These are phyloP conservation scores for Scaptodrosophila latifasciaeformis DNA, from an alignment of 2,888 invertebrate species.

Conservation along the genomic window DNA sequence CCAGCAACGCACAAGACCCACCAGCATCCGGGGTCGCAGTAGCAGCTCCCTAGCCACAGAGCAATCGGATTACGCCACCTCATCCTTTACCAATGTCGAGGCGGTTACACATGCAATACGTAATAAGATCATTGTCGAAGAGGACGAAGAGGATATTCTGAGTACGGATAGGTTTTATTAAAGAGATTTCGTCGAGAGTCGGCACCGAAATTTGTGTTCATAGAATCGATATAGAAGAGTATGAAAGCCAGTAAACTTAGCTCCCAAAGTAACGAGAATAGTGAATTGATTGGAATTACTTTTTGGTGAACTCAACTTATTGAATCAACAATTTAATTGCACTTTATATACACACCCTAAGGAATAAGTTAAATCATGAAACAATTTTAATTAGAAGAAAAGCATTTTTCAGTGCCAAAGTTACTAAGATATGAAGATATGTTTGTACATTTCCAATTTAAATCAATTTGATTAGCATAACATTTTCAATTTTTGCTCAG, in stretches of 20 bases:
- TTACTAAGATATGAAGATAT: constrained; percentile 9
- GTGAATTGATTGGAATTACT: no score
- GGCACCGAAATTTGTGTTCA: constrained; percentile 24
- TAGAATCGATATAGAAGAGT: no score
- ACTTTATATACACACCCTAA: no score
- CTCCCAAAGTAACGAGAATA: no score
- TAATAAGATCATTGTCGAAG: constrained; percentile 69
- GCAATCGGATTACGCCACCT: constrained; percentile 54
- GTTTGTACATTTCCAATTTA: constrained; percentile 6
- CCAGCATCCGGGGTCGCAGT: constrained; percentile 23
- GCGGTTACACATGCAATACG: constrained; percentile 68
- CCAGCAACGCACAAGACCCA: constrained; percentile 11
- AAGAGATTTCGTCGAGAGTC: constrained; percentile 70
- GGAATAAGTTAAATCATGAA: no score
- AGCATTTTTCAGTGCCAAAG: constrained; percentile 48
- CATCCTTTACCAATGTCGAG: constrained; percentile 55
- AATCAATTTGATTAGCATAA: constrained; percentile 8
- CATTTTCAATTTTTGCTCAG: no score
- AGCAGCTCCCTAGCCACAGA: constrained; percentile 32
- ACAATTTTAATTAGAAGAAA: no score
- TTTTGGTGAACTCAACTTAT: no score
- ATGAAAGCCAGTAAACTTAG: no score
- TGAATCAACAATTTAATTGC: no score
- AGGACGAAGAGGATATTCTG: constrained; percentile 71
- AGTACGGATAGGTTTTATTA: constrained; percentile 74